Percentiles rank a stretch among this genome's conserved stretches.
These are phyloP conservation scores for Drosophila virilis DNA, from an alignment of 1,140 invertebrate genomes.

Conservation along the genomic window DNA sequence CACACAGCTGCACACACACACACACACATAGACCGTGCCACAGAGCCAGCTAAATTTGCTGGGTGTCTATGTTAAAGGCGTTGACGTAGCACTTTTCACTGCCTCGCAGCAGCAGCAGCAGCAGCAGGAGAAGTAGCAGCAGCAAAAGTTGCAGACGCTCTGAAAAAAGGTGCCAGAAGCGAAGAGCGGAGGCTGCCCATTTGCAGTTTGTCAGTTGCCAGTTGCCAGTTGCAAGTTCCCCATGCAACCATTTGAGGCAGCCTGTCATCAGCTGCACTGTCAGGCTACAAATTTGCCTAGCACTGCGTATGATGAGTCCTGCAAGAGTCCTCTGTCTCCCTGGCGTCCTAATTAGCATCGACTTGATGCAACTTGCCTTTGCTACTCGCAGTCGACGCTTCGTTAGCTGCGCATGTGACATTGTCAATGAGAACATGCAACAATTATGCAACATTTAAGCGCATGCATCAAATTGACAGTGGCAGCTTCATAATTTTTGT, in stretches of 20 bases:
- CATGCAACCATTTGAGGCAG: constrained; percentile 24
- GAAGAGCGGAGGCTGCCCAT: constrained; percentile 4
- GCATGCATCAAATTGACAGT: constrained; percentile 6
- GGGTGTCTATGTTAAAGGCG: constrained; percentile 55
- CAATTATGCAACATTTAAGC: constrained; percentile 74
- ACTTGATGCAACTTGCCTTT: constrained; percentile 39
- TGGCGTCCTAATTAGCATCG: constrained; percentile 65
- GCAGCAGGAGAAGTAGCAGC: background rate
- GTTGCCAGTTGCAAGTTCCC: background rate
- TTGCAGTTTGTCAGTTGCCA: constrained; percentile 3
- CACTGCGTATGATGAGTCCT: constrained; percentile 43
- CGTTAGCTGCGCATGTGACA: constrained; percentile 66
- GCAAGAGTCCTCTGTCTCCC: constrained; percentile 11
- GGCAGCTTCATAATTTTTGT: constrained; percentile 11
- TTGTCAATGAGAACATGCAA: constrained; percentile 57
- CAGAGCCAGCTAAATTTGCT: constrained; percentile 28
- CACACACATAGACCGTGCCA: constrained; percentile 1
- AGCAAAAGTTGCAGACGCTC: constrained; percentile 43
- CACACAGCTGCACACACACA: constrained; percentile 16
- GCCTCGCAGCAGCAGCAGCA: background rate
- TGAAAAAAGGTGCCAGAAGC: constrained; percentile 24
- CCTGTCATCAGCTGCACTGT: constrained; percentile 33
- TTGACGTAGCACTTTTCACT: constrained; percentile 68
- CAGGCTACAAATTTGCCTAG: constrained; percentile 45
- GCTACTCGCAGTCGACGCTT: constrained; percentile 29